Base-by-base conservation (phyloP, 2,113 vertebrate genomes). In the Odocoileus virginianus region DNA sequence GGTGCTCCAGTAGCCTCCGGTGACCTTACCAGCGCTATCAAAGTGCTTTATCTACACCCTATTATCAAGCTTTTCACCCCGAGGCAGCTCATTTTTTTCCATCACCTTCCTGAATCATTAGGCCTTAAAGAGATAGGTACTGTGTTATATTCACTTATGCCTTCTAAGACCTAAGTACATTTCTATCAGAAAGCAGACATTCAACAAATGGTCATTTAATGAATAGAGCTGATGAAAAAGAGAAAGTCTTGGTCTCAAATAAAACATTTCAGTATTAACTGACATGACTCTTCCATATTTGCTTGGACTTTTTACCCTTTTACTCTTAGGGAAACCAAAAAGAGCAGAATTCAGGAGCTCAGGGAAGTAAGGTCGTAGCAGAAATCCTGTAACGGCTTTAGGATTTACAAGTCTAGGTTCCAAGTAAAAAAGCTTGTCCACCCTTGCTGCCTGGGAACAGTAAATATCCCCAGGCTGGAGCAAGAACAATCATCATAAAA, bases 1-100 rank as follows among this genome's bases (percentile, higher is more conserved):
- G n/a, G 8, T 0, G 3, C 47, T 74, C 1, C 1, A 3, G 21
- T 7, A 30, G 64, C 5, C 33, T 21, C 15, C 2, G 1, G 12
- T 19, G n/a, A 17, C 28, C 33, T 58, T 19, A 21, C 50, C n/a
- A n/a, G 3, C 6, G 2, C 6, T 9, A 7, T 12, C 19, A 43
- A 33, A 7, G 27, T 17, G 7, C 43, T 87, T n/a, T 36, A 54
- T 83, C 87, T 15, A 36, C 30, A 54, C 19, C 40, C 43, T 52
- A 2, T 84, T 54, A 74, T 57, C 61, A 21, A 79, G 55, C 43
- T 58, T 52, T 43, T 76, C 47, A 57, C n/a, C 10, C 7, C 0
- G 1, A 28, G n/a, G 14, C 36, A 64, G 81, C 16, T 74, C 12
- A 3, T 60, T 52, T 67, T 67, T 86, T 78, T n/a, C 23, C n/a